These are phyloP conservation scores for Drosophila robusta DNA, from an alignment of 2,888 invertebrate species.

Conservation along the genomic window DNA sequence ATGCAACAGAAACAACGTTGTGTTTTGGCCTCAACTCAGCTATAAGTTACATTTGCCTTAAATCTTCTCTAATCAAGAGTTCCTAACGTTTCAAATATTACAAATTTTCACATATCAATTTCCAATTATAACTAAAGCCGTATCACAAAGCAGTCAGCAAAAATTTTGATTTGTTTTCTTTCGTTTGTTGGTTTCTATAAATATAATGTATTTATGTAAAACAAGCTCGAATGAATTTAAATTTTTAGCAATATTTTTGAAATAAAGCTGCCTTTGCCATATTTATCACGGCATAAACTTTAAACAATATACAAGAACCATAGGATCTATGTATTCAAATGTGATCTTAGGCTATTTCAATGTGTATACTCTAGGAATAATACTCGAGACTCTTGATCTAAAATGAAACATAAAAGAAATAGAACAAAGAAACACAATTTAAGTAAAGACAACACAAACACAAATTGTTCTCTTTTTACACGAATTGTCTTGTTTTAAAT, in stretches of 20 bases:
- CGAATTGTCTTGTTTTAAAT: too few species aligned
- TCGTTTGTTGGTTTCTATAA: neutral
- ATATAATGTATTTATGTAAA: neutral
- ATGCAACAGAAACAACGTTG: conserved; percentile 56
- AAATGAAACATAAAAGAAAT: conserved; percentile 77
- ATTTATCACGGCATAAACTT: neutral
- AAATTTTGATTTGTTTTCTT: too few species aligned
- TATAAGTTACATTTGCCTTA: conserved; percentile 39
- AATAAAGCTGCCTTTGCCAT: conserved; percentile 34
- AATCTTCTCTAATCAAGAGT: conserved; percentile 6
- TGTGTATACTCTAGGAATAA: conserved; percentile 64
- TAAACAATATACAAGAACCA: conserved; percentile 13
- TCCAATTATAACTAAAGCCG: neutral
- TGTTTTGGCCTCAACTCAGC: conserved; percentile 72
- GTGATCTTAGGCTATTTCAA: too few species aligned
- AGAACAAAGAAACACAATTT: conserved; percentile 36
- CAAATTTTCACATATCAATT: conserved; percentile 1
- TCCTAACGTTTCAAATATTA: neutral
- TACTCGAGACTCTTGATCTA: conserved; percentile 83
- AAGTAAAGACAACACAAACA: conserved; percentile 25
- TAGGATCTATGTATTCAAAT: conserved; percentile 3
- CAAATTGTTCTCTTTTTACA: conserved; percentile 1
- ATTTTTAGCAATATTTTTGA: conserved; percentile 5
- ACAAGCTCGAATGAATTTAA: neutral
- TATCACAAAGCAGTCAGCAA: conserved; percentile 1